Evolutionary conservation across 2,797 vertebrate genomes (phyloP).

Genomic region (Eulemur rubriventer): DNA sequence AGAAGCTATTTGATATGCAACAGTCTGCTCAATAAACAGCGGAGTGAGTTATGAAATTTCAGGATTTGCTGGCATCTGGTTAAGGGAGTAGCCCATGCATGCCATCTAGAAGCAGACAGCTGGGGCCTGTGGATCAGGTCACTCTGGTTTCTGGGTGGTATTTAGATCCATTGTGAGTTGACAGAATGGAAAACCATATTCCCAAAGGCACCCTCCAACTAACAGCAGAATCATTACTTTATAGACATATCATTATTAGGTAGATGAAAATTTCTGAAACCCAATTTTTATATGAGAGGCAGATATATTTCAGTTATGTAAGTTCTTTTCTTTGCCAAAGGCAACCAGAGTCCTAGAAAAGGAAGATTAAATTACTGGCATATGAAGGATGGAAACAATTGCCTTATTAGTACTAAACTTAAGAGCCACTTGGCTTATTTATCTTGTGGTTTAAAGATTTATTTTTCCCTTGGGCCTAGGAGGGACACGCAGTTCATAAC

Average conservation of each 20-base stretch:
- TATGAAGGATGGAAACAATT: constrained; percentile 50
- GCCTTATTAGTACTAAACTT: constrained; percentile 52
- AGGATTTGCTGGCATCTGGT: not conserved
- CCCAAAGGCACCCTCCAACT: not conserved
- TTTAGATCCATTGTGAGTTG: not conserved
- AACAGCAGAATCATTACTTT: not conserved
- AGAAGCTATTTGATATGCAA: not conserved
- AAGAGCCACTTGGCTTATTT: constrained; percentile 60
- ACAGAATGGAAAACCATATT: not conserved
- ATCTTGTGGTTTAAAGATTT: constrained; percentile 60
- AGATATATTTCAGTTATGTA: constrained; percentile 62
- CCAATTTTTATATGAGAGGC: constrained; percentile 13
- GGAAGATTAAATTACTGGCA: constrained; percentile 52
- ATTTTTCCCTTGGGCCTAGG: constrained; percentile 29
- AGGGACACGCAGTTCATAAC: constrained; percentile 47
- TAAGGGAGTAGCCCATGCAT: not conserved
- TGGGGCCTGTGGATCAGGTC: not conserved
- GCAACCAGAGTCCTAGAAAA: constrained; percentile 41
- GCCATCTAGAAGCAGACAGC: not conserved
- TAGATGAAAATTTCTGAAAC: constrained; percentile 4
- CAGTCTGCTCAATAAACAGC: not conserved
- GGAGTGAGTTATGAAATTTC: not conserved
- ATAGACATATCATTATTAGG: constrained; percentile 8
- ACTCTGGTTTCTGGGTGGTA: not conserved
- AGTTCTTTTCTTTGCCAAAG: constrained; percentile 60